Conservation (phyloP, 2,113 vertebrate genomes). For the Mesocricetus auratus region DNA sequence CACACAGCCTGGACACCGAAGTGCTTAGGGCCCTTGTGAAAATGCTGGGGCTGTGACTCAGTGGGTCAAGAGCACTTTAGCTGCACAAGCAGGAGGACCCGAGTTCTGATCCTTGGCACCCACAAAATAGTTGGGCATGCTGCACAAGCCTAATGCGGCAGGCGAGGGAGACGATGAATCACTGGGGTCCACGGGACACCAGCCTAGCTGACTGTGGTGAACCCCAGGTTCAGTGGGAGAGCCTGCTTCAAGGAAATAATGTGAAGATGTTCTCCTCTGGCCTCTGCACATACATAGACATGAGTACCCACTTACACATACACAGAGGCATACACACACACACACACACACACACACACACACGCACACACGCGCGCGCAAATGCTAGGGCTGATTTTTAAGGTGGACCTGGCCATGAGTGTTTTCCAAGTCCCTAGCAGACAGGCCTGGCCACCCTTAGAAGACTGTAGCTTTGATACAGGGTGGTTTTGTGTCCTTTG, state of each 20-base stretch:
- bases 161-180: background rate
- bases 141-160: background rate
- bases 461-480: background rate
- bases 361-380: background rate
- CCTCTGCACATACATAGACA: background rate
- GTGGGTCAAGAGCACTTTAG: background rate
- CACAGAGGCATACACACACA: accelerated
- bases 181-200: background rate
- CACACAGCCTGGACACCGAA: background rate
- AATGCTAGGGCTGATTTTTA: background rate
- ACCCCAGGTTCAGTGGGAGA: background rate
- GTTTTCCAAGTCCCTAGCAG: background rate
- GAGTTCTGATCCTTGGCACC: background rate
- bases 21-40: background rate
- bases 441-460: background rate
- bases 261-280: background rate
- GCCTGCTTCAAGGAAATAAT: background rate
- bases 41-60: background rate
- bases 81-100: background rate
- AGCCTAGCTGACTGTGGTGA: background rate
- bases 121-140: background rate
- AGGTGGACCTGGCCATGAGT: background rate
- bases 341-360: background rate
- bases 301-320: background rate
- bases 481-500: background rate